A percentile compares a stretch with the other conserved stretches of the same genome.
phyloP scores from a whole-genome alignment of 2,113 vertebrate species.

The Ciconia boyciana region DNA sequence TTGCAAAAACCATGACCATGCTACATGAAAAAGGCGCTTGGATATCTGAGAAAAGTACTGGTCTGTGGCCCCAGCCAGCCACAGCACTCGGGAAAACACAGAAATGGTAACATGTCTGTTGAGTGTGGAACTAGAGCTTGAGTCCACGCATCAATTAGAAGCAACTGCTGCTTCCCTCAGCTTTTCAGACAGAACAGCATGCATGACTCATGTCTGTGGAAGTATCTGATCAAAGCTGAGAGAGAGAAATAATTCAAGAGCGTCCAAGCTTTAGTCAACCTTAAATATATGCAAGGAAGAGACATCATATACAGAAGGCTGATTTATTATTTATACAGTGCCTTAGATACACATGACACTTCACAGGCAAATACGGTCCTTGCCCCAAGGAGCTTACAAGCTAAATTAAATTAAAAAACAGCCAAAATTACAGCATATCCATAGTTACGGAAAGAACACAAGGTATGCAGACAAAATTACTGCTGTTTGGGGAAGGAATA shows the following conservation, averaged over 20 bases:
- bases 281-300: neutral
- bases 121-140: neutral
- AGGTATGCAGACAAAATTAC: neutral
- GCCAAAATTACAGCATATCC: neutral
- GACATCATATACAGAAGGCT: neutral
- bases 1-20: neutral
- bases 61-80: neutral
- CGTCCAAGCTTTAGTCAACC: neutral
- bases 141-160: fast-evolving
- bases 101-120: fast-evolving
- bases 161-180: neutral
- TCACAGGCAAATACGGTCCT: neutral
- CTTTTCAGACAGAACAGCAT: neutral
- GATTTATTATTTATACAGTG: neutral
- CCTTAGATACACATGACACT: neutral
- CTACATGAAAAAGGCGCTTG: too few species aligned
- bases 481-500: neutral
- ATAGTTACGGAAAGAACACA: neutral
- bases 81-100: neutral
- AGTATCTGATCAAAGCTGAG: neutral
- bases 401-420: neutral
- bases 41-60: neutral
- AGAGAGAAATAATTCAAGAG: neutral
- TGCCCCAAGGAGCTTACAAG: neutral
- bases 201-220: fast-evolving